phyloP scores from a whole-genome alignment of 2,888 invertebrate genomes.

The Conus canariensis region DNA sequence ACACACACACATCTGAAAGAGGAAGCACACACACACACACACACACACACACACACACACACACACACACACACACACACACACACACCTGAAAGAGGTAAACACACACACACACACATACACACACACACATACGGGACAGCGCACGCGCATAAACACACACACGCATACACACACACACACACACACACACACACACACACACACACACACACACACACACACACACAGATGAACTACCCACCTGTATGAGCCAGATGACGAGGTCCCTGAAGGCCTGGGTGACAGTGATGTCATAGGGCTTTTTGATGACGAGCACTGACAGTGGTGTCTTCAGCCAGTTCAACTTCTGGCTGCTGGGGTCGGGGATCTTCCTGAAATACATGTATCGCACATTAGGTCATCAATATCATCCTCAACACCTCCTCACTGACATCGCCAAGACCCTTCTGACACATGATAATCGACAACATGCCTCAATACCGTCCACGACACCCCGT shows the following conservation, averaged over 20 bases:
- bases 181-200: background rate
- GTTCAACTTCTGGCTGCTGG: conserved; percentile 95
- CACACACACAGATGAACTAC: background rate
- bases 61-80: too few relatives aligned
- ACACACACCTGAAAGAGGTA: too few relatives aligned
- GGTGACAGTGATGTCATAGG: conserved; percentile 92
- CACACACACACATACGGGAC: too few relatives aligned
- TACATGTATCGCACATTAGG: background rate
- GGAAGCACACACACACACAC: background rate
- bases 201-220: background rate
- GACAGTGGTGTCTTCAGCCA: conserved; percentile 98
- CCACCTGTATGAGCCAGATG: conserved; percentile 94
- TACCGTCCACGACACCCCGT: background rate
- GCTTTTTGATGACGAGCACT: conserved; percentile 98
- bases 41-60: background rate
- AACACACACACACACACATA: too few relatives aligned
- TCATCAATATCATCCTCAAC: too few relatives aligned
- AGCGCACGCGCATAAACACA: background rate
- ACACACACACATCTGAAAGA: too few relatives aligned
- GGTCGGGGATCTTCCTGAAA: conserved; percentile 91
- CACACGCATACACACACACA: background rate
- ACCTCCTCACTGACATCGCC: too few relatives aligned
- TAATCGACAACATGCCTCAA: background rate
- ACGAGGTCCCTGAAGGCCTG: conserved; percentile 95
- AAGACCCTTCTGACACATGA: too few relatives aligned